phyloP scores from a whole-genome alignment of 2,888 invertebrate species.

The Pyrochroa serraticornis region DNA sequence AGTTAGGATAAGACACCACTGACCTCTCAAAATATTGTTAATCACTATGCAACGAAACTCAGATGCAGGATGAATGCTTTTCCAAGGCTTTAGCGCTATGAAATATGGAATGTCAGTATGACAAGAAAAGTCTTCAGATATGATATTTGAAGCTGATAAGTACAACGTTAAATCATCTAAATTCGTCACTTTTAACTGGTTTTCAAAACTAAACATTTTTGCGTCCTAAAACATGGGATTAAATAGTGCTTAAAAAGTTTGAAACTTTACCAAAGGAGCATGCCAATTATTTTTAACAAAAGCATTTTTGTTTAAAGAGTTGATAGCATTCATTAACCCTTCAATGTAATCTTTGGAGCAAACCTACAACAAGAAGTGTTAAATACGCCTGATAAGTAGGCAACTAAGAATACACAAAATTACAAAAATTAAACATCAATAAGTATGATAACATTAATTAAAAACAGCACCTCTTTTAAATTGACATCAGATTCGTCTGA shows the following conservation, averaged over 20 bases:
- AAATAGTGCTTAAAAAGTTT: not conserved
- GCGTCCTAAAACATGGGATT: constrained; percentile 45
- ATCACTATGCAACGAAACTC: constrained; percentile 55
- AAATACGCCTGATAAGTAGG: not conserved
- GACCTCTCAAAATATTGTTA: constrained; percentile 49
- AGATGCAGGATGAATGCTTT: constrained; percentile 54
- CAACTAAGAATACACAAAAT: not conserved
- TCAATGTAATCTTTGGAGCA: constrained; percentile 37
- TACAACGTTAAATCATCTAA: constrained; percentile 49
- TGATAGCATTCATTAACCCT: constrained; percentile 47
- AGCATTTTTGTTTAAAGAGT: constrained; percentile 42
- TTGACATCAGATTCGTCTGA: constrained; percentile 25
- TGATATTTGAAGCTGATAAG: constrained; percentile 49
- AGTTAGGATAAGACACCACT: constrained; percentile 4
- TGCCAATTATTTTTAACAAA: constrained; percentile 57
- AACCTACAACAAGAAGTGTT: constrained; percentile 14
- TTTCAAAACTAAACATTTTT: constrained; percentile 52
- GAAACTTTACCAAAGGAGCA: constrained; percentile 47
- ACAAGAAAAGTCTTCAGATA: constrained; percentile 48
- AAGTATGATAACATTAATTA: not conserved
- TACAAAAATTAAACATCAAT: too few species aligned
- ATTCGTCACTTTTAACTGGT: constrained; percentile 48
- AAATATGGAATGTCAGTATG: constrained; percentile 45
- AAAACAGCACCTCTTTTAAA: constrained; percentile 19
- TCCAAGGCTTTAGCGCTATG: constrained; percentile 52